Conservation (phyloP, 2,797 vertebrate species). For the Pipistrellus kuhlii region DNA sequence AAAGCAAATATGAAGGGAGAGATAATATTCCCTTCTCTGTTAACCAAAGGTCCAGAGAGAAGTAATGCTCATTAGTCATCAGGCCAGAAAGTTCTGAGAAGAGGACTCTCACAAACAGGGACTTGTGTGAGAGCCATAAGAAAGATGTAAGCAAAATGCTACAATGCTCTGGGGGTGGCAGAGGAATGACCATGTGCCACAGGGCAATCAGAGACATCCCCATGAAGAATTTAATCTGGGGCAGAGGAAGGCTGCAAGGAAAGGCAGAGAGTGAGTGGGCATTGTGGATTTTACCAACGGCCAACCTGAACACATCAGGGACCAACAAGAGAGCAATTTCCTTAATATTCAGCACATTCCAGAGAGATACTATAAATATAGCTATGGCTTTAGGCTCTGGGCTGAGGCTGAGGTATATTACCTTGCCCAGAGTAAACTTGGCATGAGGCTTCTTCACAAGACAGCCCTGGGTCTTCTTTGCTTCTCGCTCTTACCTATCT, state of each 20-base stretch:
- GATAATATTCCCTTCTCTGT: not conserved
- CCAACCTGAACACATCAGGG: constrained; percentile 41
- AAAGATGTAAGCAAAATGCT: constrained; percentile 48
- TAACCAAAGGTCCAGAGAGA: constrained; percentile 26
- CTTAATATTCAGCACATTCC: constrained; percentile 52
- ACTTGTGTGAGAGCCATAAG: constrained; percentile 11
- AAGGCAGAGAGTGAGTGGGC: not conserved
- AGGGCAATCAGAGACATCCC: constrained; percentile 18
- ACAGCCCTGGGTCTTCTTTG: not conserved
- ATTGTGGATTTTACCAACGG: constrained; percentile 44
- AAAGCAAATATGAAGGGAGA: constrained; percentile 47
- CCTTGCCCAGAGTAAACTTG: not conserved
- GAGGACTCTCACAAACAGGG: constrained; percentile 6
- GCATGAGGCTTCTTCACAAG: not conserved
- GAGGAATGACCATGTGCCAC: not conserved
- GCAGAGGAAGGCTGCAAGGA: not conserved
- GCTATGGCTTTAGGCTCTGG: constrained; percentile 21
- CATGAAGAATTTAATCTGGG: constrained; percentile 63
- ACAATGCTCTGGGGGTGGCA: not conserved
- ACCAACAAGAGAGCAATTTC: constrained; percentile 57
- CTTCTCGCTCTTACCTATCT: not conserved
- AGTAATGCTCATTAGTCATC: constrained; percentile 46
- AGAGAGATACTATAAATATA: constrained; percentile 6
- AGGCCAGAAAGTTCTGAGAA: constrained; percentile 47
- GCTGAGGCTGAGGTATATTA: not conserved